Percentiles rank a stretch among this genome's conserved stretches.
Conservation (phyloP, 2,888 invertebrate species). For the Lysandra coridon region DNA sequence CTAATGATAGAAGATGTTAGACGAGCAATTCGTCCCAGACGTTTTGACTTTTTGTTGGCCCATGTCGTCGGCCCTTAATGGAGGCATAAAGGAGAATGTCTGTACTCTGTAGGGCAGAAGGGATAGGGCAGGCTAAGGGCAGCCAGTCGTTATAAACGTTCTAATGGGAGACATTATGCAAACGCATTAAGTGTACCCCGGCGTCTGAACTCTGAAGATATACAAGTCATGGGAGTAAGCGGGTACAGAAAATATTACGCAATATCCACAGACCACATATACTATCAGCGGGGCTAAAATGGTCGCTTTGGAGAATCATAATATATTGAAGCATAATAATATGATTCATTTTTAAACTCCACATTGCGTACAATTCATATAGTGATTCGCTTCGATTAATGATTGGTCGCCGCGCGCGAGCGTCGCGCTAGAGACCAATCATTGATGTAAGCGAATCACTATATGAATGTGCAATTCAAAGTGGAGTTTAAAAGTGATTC, state of each 20-base stretch:
- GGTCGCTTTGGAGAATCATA: too few relatives aligned
- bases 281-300: too few relatives aligned
- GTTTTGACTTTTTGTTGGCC: background rate
- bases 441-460: too few relatives aligned
- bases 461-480: too few relatives aligned
- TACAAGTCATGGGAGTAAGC: constrained; percentile 42
- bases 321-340: too few relatives aligned
- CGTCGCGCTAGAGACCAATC: too few relatives aligned
- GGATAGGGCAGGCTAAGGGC: constrained; percentile 47
- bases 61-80: constrained; percentile 27
- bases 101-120: constrained; percentile 39
- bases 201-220: constrained; percentile 51
- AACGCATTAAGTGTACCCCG: constrained; percentile 75
- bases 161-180: constrained; percentile 78
- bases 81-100: constrained; percentile 46
- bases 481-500: too few relatives aligned
- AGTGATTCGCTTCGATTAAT: too few relatives aligned
- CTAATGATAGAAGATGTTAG: background rate
- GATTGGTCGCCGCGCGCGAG: too few relatives aligned
- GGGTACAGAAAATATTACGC: background rate
- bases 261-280: too few relatives aligned
- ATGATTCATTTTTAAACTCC: too few relatives aligned
- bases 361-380: too few relatives aligned
- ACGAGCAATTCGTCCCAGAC: background rate
- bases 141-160: constrained; percentile 72